A percentile compares a stretch with the other conserved stretches of the same genome.
These are phyloP conservation scores for Geodia barretti DNA, from an alignment of 37 sponge, comb jelly and placozoan genomes.

Conservation along the genomic window DNA sequence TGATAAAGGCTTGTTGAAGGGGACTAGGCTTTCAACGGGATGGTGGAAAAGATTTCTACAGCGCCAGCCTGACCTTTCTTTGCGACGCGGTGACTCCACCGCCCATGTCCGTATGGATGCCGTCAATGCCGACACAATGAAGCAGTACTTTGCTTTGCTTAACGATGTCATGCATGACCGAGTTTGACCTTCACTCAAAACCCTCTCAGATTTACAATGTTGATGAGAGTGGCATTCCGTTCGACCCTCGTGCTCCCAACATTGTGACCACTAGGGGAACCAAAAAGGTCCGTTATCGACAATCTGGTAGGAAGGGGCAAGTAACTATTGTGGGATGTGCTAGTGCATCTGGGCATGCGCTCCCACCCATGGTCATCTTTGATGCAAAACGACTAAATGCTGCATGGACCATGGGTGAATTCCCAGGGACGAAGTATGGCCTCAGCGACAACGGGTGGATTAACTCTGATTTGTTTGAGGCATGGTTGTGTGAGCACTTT, in stretches of 20 bases:
- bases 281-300: conserved; percentile 14
- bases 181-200: conserved; percentile 9
- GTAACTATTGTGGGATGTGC: conserved; percentile 40
- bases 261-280: conserved; percentile 17
- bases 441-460: conserved; percentile 35
- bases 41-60: conserved; percentile 5
- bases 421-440: conserved; percentile 29
- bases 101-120: conserved; percentile 21
- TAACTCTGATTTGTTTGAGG: conserved; percentile 14
- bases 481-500: conserved; percentile 21
- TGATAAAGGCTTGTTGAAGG: conserved; percentile 21
- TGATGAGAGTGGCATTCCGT: conserved; percentile 56
- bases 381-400: conserved; percentile 29
- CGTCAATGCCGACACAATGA: conserved; percentile 12
- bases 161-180: conserved; percentile 3
- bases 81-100: not conserved
- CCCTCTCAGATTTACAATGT: conserved; percentile 31
- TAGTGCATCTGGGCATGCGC: conserved; percentile 21
- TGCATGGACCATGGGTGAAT: conserved; percentile 24
- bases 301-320: conserved; percentile 31
- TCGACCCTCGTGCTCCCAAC: conserved; percentile 11
- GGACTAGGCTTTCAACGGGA: conserved; percentile 3
- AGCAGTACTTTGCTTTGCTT: conserved; percentile 38
- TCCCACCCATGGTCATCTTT: conserved; percentile 46
- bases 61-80: conserved; percentile 7